Percentiles rank a stretch among this genome's conserved stretches.
Conservation (phyloP, 2,113 vertebrate species). For the Tetrax tetrax region DNA sequence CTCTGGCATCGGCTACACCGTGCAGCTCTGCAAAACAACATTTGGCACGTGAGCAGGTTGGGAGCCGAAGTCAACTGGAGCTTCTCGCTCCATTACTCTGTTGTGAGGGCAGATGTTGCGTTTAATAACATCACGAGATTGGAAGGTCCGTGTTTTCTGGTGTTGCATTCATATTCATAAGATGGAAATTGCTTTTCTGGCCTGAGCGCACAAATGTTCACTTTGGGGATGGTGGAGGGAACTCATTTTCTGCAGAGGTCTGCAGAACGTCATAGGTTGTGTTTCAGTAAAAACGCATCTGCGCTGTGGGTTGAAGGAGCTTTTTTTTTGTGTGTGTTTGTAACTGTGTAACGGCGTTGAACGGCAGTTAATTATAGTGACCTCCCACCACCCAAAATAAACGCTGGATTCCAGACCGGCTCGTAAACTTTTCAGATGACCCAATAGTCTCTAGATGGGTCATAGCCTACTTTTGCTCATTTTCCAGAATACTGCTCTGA, state of each 20-base stretch:
- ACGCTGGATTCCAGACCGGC: background rate
- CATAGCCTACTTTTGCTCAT: constrained; percentile 36
- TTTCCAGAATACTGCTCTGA: constrained; percentile 42
- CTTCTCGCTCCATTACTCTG: background rate
- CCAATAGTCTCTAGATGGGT: background rate
- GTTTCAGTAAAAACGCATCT: background rate
- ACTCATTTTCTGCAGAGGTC: background rate
- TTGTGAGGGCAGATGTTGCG: background rate
- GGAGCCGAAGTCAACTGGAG: background rate
- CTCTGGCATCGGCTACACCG: background rate
- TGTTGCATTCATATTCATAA: background rate
- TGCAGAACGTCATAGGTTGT: background rate
- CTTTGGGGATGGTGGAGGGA: background rate
- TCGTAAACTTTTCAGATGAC: background rate
- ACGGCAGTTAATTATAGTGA: background rate
- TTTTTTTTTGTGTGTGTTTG: background rate
- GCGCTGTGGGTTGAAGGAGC: background rate
- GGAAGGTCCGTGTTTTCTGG: accelerated
- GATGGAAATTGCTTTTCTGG: constrained; percentile 9
- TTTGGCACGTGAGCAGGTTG: background rate
- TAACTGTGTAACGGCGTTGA: background rate
- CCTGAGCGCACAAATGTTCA: background rate
- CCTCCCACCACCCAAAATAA: constrained; percentile 27
- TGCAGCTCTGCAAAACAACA: background rate
- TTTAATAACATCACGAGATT: background rate